These are phyloP conservation scores for western clawed frog (Xenopus tropicalis) DNA, from an alignment of 2,113 vertebrate species.

Conservation along the genomic window DNA sequence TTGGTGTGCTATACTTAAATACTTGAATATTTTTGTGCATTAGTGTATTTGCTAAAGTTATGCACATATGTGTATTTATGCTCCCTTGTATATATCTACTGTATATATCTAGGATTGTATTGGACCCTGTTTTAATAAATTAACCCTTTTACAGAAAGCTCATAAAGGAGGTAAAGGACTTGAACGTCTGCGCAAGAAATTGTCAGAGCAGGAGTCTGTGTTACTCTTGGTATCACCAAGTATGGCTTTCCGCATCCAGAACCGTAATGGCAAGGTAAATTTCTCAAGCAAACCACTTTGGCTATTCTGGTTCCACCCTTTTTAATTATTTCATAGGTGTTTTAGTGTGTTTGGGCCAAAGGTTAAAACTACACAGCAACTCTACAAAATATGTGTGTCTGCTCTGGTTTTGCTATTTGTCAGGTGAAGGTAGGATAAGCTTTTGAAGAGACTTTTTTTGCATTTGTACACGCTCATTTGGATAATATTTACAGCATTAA, in stretches of 20 bases:
- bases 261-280: conserved; percentile 85
- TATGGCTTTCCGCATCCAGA: conserved; percentile 90
- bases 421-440: too few species aligned
- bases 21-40: too few species aligned
- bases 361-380: background rate
- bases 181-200: conserved; percentile 88
- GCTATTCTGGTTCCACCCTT: background rate
- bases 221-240: conserved; percentile 88
- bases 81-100: background rate
- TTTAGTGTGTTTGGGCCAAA: background rate
- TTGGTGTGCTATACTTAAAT: too few species aligned
- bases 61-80: background rate
- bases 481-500: too few species aligned
- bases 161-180: conserved; percentile 84
- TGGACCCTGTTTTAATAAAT: background rate
- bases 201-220: conserved; percentile 87
- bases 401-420: too few species aligned
- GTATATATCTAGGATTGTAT: background rate
- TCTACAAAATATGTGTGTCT: too few species aligned
- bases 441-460: too few species aligned
- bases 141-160: conserved; percentile 69
- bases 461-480: too few species aligned
- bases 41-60: too few species aligned
- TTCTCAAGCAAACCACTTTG: background rate
- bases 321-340: background rate